A percentile compares a stretch with the other conserved stretches of the same genome.
Evolutionary conservation across 2,888 invertebrate species (phyloP).

Genomic region (Hyalella azteca): DNA sequence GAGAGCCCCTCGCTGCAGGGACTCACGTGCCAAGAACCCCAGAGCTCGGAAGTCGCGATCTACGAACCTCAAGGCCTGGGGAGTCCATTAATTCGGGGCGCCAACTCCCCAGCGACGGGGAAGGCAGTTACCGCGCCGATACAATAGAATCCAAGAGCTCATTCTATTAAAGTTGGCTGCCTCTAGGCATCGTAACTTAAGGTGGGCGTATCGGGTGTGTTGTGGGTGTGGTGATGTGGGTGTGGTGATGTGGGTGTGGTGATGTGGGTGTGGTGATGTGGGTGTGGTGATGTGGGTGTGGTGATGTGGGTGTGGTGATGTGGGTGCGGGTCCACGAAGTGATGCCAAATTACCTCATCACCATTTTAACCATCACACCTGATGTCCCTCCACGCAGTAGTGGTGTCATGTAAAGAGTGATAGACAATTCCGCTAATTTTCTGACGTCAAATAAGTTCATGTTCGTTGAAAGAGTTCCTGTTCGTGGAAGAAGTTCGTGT

Average conservation of each 20-base stretch:
- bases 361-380: no score
- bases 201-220: not conserved
- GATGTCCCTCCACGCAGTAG: no score
- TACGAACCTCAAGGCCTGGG: no score
- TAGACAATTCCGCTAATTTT: no score
- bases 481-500: no score
- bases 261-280: not conserved
- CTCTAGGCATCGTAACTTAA: not conserved
- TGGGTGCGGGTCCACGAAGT: not conserved
- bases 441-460: no score
- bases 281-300: not conserved
- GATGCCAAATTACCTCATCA: no score
- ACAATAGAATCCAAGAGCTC: constrained; percentile 5
- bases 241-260: not conserved
- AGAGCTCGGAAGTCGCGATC: no score
- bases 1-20: no score
- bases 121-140: constrained; percentile 3
- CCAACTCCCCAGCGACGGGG: not conserved
- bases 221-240: not conserved
- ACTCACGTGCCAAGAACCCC: no score
- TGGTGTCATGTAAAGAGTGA: no score
- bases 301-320: not conserved
- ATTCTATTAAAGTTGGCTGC: not conserved
- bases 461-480: no score
- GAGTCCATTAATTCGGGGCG: not conserved